Evolutionary conservation across 2,888 invertebrate genomes (phyloP).

Genomic region (Cosmia pyralina): DNA sequence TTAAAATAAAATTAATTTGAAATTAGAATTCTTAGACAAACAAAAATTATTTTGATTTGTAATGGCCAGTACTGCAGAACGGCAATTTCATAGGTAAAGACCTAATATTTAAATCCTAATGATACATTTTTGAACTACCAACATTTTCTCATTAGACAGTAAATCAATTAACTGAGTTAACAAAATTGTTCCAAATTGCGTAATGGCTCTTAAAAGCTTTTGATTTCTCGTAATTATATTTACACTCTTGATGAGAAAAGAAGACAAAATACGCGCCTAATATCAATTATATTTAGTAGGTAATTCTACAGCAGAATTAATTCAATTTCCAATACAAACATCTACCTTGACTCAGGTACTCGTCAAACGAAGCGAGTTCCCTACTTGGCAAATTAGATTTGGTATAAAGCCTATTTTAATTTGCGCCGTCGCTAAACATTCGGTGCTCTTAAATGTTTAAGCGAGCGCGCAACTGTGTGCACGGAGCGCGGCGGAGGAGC

Average conservation of each 20-base stretch:
- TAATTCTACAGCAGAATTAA: constrained; percentile 85
- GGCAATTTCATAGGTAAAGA: no score
- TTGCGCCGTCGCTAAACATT: constrained; percentile 88
- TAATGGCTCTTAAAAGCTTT: constrained; percentile 65
- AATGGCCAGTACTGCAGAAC: no score
- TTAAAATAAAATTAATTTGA: no score
- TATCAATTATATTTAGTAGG: constrained; percentile 74
- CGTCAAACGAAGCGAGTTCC: constrained; percentile 81
- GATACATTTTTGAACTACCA: not conserved
- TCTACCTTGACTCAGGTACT: constrained; percentile 79
- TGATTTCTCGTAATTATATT: constrained; percentile 66
- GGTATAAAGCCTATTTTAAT: constrained; percentile 90
- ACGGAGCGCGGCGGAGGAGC: constrained; percentile 71
- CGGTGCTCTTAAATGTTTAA: constrained; percentile 88
- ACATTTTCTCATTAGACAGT: constrained; percentile 23
- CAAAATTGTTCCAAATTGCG: constrained; percentile 45
- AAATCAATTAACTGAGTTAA: constrained; percentile 43
- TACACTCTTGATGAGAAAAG: constrained; percentile 61
- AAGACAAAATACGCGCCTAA: constrained; percentile 65
- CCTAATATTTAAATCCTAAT: not conserved
- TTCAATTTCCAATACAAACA: constrained; percentile 88
- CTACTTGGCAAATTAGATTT: constrained; percentile 89
- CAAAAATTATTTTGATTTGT: no score
- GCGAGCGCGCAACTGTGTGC: constrained; percentile 81
- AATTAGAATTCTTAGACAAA: no score